Evolutionary conservation across 2,888 invertebrate genomes (phyloP).

Genomic region (Cataglyphis albicans): DNA sequence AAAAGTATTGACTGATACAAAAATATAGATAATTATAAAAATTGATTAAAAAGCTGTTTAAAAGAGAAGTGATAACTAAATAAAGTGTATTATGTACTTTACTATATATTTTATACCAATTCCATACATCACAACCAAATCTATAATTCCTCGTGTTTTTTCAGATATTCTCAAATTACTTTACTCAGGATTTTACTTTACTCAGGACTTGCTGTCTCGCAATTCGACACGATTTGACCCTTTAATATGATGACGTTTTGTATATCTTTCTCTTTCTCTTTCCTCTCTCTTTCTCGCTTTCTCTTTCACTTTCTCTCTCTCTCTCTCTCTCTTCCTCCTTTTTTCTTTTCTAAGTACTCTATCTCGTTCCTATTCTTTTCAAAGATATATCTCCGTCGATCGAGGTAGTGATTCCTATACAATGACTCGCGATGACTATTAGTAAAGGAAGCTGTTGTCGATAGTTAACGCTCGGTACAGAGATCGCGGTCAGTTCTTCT

Average conservation of each 20-base stretch:
- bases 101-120: background rate
- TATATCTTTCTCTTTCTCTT: background rate
- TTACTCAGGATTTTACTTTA: background rate
- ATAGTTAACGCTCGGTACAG: constrained; percentile 70
- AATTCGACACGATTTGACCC: background rate
- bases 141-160: background rate
- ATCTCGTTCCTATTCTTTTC: constrained; percentile 22
- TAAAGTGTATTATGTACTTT: background rate
- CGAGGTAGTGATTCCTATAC: constrained; percentile 41
- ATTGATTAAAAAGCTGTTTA: too few relatives aligned
- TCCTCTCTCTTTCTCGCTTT: background rate
- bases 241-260: constrained; percentile 21
- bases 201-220: background rate
- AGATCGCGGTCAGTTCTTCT: constrained; percentile 60
- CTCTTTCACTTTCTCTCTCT: background rate
- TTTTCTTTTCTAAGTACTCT: background rate
- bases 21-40: too few relatives aligned
- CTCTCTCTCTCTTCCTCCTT: background rate
- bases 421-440: constrained; percentile 49
- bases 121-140: background rate
- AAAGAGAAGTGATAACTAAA: background rate
- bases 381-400: constrained; percentile 58
- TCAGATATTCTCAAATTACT: background rate
- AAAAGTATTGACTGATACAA: too few relatives aligned
- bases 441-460: constrained; percentile 54